Conservation (phyloP, 1,140 invertebrate genomes). For the Coptotermes formosanus region DNA sequence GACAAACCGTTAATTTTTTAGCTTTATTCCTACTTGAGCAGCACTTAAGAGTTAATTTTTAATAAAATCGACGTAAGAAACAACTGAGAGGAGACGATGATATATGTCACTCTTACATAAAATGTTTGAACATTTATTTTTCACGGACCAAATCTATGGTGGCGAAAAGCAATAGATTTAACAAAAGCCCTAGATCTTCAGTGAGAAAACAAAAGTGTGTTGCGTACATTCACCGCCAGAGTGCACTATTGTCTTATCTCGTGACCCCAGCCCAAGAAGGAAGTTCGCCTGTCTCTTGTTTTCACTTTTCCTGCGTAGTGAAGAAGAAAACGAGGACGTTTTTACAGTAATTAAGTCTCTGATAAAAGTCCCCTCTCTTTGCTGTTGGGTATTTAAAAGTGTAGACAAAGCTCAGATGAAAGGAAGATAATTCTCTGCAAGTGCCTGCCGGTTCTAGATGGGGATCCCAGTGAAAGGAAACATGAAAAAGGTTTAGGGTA, state of each 20-base stretch:
- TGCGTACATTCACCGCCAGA: constrained; percentile 3
- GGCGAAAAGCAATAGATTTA: background rate
- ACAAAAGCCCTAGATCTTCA: background rate
- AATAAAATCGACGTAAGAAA: no score
- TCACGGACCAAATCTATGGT: background rate
- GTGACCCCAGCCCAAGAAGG: background rate
- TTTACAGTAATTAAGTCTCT: constrained; percentile 11
- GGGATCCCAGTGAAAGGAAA: background rate
- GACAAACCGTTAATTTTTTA: no score
- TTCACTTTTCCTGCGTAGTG: background rate
- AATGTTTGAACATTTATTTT: background rate
- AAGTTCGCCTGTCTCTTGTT: background rate
- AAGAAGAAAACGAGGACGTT: constrained; percentile 15
- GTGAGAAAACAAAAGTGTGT: background rate
- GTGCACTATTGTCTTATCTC: constrained; percentile 18
- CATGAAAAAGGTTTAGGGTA: background rate
- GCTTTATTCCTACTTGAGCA: no score
- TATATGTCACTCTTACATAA: background rate
- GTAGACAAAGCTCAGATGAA: background rate
- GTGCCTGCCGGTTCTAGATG: background rate
- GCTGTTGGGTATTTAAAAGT: background rate
- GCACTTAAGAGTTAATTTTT: no score
- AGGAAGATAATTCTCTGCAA: background rate
- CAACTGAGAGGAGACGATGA: background rate
- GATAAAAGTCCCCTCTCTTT: background rate